Conservation (phyloP, 1,140 invertebrate genomes). For the Diorhabda elongata region DNA sequence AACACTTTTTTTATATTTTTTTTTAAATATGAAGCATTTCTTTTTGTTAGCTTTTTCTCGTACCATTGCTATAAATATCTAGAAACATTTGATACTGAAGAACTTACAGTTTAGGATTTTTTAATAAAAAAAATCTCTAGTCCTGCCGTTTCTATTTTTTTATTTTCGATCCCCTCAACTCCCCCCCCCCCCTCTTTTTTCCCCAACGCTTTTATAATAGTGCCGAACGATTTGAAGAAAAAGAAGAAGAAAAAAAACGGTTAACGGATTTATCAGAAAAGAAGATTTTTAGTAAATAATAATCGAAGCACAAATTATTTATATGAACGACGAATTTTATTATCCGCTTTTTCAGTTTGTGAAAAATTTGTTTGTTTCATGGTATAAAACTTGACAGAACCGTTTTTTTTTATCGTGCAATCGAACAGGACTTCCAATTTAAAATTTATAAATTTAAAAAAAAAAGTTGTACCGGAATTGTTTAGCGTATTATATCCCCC, state of each 20-base stretch:
- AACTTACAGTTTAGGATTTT: slow-evolving; percentile 43
- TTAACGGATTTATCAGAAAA: background rate
- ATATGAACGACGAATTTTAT: background rate
- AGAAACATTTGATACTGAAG: slow-evolving; percentile 42
- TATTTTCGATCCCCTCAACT: slow-evolving; percentile 25
- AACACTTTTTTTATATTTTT: background rate
- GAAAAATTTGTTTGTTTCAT: background rate
- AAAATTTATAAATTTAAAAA: too few relatives aligned
- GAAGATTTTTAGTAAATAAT: background rate
- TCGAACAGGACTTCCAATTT: too few relatives aligned
- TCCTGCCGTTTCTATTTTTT: slow-evolving; percentile 42
- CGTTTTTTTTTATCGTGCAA: too few relatives aligned
- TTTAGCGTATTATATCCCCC: too few relatives aligned
- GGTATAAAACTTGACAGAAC: background rate
- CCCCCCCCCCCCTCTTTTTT: slow-evolving; percentile 17
- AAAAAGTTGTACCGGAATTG: too few relatives aligned
- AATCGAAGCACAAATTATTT: background rate
- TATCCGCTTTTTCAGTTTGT: background rate
- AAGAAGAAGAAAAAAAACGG: background rate
- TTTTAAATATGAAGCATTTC: slow-evolving; percentile 31
- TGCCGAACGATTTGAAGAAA: background rate
- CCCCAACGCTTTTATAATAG: slow-evolving; percentile 25
- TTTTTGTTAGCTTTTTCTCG: slow-evolving; percentile 38
- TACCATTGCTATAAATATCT: slow-evolving; percentile 38
- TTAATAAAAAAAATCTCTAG: slow-evolving; percentile 46